Conservation (phyloP, 2,113 vertebrate genomes). For the Origma solitaria region DNA sequence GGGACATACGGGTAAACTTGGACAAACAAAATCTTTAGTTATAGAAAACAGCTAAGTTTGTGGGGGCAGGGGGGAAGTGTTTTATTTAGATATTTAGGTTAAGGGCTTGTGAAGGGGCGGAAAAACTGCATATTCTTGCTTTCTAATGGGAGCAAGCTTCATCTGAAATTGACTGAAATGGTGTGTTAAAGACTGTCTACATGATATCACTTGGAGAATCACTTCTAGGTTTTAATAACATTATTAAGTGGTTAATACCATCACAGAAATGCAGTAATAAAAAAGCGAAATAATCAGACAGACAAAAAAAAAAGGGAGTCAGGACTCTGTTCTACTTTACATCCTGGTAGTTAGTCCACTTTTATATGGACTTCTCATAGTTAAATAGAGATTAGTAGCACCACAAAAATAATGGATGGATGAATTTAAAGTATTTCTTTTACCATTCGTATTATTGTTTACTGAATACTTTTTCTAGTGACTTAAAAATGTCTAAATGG, state of each 20-base stretch:
- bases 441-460: background rate
- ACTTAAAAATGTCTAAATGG: background rate
- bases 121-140: background rate
- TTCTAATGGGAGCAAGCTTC: background rate
- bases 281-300: background rate
- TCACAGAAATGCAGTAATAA: background rate
- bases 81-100: background rate
- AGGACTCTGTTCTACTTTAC: background rate
- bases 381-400: background rate
- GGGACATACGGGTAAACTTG: background rate
- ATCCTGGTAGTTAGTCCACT: background rate
- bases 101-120: background rate
- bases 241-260: background rate
- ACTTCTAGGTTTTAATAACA: background rate
- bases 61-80: rapidly evolving
- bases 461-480: background rate
- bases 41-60: background rate
- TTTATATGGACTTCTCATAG: background rate
- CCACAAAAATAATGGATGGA: background rate
- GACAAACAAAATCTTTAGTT: background rate
- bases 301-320: background rate
- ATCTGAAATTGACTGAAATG: background rate
- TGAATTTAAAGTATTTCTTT: background rate
- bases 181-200: background rate
- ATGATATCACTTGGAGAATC: background rate